Evolutionary conservation across 2,113 vertebrate species (phyloP), one percentile per base, ranked within the genome.

Genomic region (Malurus elegans): DNA sequence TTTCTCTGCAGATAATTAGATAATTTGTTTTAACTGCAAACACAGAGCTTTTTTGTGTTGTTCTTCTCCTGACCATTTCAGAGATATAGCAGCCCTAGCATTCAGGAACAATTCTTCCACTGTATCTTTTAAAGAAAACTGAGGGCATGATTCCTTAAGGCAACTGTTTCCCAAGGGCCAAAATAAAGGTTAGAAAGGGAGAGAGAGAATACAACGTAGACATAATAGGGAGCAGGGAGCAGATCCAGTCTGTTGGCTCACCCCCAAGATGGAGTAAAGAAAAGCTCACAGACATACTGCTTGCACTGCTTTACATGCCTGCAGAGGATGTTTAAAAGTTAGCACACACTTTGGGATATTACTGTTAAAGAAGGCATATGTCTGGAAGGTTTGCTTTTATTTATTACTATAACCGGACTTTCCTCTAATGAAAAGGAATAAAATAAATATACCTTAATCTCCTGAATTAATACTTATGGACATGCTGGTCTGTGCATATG

Each of bases 271-370:
- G 18, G 45, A 95, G 78, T 47, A 92, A 64, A 23, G 70, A 54
- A 95, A 95, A 96, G 70, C 57, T 82, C 66, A 85, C 36, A 95
- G 75, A 76, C 82, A 74, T 80, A 62, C 57, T 9, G 12, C 91
- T 87, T 93, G 65, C 61, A 74, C 32, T 88, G 78, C 92, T 90
- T 74, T 56, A 91, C 67, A 73, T 83, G 95, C 84, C 94, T 92
- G 84, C 78, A 93, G 74, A 95, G 91, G 74, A 95, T 65, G 67
- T 92, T 96, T 92, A 91, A 86, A 96, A 91, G 86, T 93, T 95
- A 96, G 92, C 54, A 89, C 45, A 72, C 34, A 18, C 82, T 85
- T 85, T 88, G 94, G 87, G 71, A 93, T 79, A 93, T 70, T 83
- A 73, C 38, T 2, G 6, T 88, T 94, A 93, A 90, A 86, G 74